Conservation (phyloP, 2,797 vertebrate species). For the Malacoraja senta region DNA sequence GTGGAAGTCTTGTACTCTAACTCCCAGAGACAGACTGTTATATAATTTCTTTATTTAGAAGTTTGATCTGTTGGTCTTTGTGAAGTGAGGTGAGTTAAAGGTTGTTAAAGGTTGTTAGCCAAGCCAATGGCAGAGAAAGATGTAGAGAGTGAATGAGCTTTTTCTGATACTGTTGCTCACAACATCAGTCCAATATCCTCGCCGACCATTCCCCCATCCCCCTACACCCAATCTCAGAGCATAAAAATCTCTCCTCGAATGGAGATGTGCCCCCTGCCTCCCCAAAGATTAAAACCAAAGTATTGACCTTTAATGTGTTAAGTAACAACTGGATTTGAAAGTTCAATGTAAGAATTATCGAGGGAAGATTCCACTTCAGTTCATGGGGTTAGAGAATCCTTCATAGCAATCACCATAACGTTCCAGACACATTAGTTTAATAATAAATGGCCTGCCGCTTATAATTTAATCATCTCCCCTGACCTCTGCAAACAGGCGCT, state of each 20-base stretch:
- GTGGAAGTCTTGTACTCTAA: neutral
- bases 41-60: neutral
- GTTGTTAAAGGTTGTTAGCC: neutral
- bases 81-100: no score
- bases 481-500: neutral
- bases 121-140: neutral
- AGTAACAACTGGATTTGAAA: neutral
- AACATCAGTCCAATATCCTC: neutral
- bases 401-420: neutral
- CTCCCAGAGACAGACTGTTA: neutral
- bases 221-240: neutral
- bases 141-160: neutral
- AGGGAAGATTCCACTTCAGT: neutral
- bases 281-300: no score
- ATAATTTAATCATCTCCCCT: neutral
- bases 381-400: neutral
- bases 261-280: neutral
- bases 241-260: neutral
- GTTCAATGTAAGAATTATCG: neutral
- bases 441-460: slow-evolving; percentile 11
- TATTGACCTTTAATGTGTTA: neutral
- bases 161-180: neutral
- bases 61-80: neutral
- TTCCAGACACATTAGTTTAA: neutral
- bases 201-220: neutral